Evolutionary conservation across 2,888 invertebrate species (phyloP).

Genomic region (Allolobophora icterica): DNA sequence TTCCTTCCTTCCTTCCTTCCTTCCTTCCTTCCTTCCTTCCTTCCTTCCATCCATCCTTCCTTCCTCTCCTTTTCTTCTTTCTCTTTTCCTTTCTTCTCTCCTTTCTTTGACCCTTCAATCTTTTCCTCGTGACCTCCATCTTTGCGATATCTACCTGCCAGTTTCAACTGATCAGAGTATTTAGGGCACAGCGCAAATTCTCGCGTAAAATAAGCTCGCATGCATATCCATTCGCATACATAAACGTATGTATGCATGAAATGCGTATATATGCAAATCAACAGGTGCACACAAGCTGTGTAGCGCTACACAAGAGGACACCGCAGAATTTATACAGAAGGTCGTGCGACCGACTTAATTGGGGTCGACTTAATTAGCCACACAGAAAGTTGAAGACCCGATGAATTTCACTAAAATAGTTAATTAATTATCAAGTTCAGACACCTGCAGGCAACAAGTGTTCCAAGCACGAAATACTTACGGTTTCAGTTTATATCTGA

Average conservation of each 20-base stretch:
- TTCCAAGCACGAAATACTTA: background rate
- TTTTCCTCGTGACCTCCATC: no score
- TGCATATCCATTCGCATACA: background rate
- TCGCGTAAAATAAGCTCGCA: background rate
- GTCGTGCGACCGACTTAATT: background rate
- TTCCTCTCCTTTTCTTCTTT: background rate
- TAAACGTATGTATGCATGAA: background rate
- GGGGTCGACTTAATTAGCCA: background rate
- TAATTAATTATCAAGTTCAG: background rate
- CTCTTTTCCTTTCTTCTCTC: background rate
- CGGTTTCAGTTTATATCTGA: background rate
- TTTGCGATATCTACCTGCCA: background rate
- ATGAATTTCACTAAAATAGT: background rate
- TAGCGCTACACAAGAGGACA: background rate
- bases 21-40: background rate
- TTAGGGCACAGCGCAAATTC: background rate
- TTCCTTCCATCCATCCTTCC: background rate
- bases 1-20: background rate
- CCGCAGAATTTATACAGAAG: background rate
- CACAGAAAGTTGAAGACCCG: background rate
- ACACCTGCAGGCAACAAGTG: background rate
- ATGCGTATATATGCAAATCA: background rate
- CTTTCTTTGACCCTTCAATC: background rate
- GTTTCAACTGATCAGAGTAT: background rate
- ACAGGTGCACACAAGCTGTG: background rate